A percentile compares a stretch with the other conserved stretches of the same genome.
Conservation (phyloP, 1,140 invertebrate species). For the Drosophila obscura region DNA sequence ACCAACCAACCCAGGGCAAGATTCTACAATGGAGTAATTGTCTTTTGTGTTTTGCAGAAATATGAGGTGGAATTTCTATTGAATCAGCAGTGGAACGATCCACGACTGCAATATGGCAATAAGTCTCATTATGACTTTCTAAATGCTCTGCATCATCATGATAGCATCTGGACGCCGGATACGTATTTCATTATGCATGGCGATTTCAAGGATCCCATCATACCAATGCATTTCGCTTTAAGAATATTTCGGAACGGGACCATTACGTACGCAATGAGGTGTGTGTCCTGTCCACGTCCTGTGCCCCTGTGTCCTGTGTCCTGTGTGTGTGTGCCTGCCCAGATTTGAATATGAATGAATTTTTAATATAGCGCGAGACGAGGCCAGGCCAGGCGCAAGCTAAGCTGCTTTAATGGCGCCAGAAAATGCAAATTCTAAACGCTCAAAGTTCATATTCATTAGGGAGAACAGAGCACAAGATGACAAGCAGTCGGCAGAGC, state of each 20-base stretch:
- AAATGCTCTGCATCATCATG: conserved; percentile 95
- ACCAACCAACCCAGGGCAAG: too few relatives aligned
- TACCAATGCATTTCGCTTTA: conserved; percentile 95
- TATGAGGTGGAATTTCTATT: conserved; percentile 97
- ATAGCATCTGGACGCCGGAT: conserved; percentile 95
- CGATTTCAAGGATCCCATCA: conserved; percentile 95
- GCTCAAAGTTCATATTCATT: conserved; percentile 57
- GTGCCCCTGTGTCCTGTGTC: not conserved
- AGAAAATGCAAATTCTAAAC: conserved; percentile 52
- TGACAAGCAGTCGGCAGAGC: conserved; percentile 24
- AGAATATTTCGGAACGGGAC: conserved; percentile 95
- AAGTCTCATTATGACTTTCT: conserved; percentile 93
- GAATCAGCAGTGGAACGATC: conserved; percentile 96
- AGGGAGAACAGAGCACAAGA: conserved; percentile 33
- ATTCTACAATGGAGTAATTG: too few relatives aligned
- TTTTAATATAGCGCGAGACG: conserved; percentile 45
- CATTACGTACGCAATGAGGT: conserved; percentile 96
- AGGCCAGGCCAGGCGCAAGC: conserved; percentile 11
- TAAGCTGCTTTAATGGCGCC: conserved; percentile 57
- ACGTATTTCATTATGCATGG: conserved; percentile 98
- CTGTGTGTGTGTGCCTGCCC: conserved; percentile 3
- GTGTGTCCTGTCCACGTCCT: conserved; percentile 62
- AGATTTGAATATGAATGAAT: conserved; percentile 70
- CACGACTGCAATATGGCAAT: conserved; percentile 92
- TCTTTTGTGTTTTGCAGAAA: conserved; percentile 87